Base-by-base conservation (phyloP, 2,888 invertebrate species). In the Orthosia gothica region DNA sequence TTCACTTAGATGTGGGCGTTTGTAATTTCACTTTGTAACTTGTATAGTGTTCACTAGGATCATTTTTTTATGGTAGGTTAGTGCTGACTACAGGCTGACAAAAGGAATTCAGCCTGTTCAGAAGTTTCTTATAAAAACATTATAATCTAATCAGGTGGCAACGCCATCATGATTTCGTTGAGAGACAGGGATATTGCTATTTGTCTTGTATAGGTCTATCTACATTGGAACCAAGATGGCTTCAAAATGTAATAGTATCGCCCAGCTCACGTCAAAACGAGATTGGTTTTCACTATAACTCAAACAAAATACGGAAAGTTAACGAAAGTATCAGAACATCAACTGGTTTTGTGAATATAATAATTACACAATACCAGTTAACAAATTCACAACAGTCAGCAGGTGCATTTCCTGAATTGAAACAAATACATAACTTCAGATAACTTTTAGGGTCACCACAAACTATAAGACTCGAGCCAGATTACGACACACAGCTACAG, bases 1-100 rank as follows among this genome's bases (percentile, higher is more conserved):
- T 88, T 87, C 84, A 85, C 88, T 83, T 89, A 68, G 73, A 86
- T 87, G 91, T 92, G 88, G 91, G 92, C 82, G 87, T 72, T 72
- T 69, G 83, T 86, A 84, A 83, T 87, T 84, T 87, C 85, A 80
- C 83, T 82, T 83, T 80, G 83, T 68, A 70, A 61, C 76, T 80
- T 73, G 80, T 76, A 74, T 83, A 32, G 70, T 69, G 61, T 80
- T 76, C 70, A 68, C 70, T 58, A 13, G 57, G 15, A 20, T 18
- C 18, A 72, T 79, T 79, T 82, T 40, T 52, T 80, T 64, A 59
- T 70, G 5, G 64, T 5, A 26, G 23, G n/a, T 65, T 12, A 16
- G 4, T 5, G 2, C 2, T 54, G 13, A 23, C n/a, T 5, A 0
- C 4, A 23, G 40, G 45, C 18, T 54, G 3, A 23, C 5, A 23